Percentiles rank a stretch among this genome's conserved stretches.
phyloP scores from a whole-genome alignment of 1,140 invertebrate genomes.

The Homalodisca vitripennis region DNA sequence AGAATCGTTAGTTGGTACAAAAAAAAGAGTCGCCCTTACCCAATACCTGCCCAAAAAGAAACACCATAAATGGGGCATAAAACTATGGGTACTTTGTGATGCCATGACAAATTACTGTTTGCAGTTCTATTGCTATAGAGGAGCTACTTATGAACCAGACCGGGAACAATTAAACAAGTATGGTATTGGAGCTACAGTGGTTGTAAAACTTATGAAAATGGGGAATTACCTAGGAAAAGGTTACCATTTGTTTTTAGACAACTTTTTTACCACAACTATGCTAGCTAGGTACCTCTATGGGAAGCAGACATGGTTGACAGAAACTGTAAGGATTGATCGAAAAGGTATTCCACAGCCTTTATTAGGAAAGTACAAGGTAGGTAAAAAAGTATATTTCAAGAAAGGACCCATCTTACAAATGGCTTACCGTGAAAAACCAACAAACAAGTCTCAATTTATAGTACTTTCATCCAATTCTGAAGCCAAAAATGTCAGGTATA shows the following conservation, averaged over 20 bases:
- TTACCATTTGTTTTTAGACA: conserved; percentile 9
- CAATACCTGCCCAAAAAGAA: not conserved
- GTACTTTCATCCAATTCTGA: too few relatives aligned
- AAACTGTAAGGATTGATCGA: not conserved
- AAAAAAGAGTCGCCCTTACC: not conserved
- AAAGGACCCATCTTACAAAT: too few relatives aligned
- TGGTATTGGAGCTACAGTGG: not conserved
- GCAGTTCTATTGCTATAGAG: not conserved
- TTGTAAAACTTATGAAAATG: conserved; percentile 31
- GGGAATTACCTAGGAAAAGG: not conserved
- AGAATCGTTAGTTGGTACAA: conserved; percentile 39
- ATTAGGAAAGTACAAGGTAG: too few relatives aligned
- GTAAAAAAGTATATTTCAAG: too few relatives aligned
- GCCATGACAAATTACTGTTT: conserved; percentile 5
- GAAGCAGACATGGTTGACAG: not conserved
- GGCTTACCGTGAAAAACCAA: too few relatives aligned
- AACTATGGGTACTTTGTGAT: too few relatives aligned
- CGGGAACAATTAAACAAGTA: not conserved
- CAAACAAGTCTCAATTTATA: too few relatives aligned
- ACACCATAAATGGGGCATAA: too few relatives aligned
- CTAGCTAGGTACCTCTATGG: too few relatives aligned
- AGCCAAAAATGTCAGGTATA: too few relatives aligned
- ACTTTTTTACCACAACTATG: conserved; percentile 2
- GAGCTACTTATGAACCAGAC: too few relatives aligned
- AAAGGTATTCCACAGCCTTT: too few relatives aligned